Evolutionary conservation across 2,888 invertebrate genomes (phyloP).

Genomic region (Bedellia somnulentella): DNA sequence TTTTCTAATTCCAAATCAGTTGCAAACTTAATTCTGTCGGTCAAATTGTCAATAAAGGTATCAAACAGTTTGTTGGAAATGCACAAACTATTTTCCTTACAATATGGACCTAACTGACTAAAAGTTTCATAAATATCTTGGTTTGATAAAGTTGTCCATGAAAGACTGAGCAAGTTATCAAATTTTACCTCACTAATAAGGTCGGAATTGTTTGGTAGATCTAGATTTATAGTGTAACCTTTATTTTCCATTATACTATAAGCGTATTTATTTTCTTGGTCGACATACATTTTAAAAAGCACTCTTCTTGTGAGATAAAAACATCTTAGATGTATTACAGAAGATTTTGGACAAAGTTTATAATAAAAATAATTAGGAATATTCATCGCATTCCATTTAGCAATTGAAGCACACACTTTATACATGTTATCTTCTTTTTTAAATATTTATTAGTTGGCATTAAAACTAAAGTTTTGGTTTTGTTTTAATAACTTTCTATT

Average conservation of each 20-base stretch:
- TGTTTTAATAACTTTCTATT: no score
- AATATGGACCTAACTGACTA: slow-evolving; percentile 26
- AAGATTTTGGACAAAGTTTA: no score
- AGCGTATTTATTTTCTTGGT: slow-evolving; percentile 44
- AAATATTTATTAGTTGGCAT: no score
- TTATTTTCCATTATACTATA: slow-evolving; percentile 32
- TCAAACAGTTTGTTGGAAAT: slow-evolving; percentile 38
- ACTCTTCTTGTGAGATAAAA: slow-evolving; percentile 18
- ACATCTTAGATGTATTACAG: no score
- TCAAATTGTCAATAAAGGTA: slow-evolving; percentile 35
- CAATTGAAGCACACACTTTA: no score
- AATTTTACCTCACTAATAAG: slow-evolving; percentile 20
- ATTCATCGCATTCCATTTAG: no score
- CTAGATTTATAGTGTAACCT: slow-evolving; percentile 24
- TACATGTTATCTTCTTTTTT: no score
- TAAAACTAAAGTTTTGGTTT: no score
- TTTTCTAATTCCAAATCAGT: slow-evolving; percentile 58
- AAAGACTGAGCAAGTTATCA: slow-evolving; percentile 18
- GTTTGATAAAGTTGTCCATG: slow-evolving; percentile 24
- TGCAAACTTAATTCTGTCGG: slow-evolving; percentile 54
- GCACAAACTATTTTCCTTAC: slow-evolving; percentile 24
- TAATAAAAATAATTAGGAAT: no score
- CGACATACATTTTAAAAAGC: slow-evolving; percentile 28
- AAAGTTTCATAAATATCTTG: slow-evolving; percentile 27
- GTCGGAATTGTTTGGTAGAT: slow-evolving; percentile 9